Evolutionary conservation across 2,797 vertebrate genomes (phyloP), one percentile per base, ranked within the genome.

Genomic region (Furcifer pardalis): DNA sequence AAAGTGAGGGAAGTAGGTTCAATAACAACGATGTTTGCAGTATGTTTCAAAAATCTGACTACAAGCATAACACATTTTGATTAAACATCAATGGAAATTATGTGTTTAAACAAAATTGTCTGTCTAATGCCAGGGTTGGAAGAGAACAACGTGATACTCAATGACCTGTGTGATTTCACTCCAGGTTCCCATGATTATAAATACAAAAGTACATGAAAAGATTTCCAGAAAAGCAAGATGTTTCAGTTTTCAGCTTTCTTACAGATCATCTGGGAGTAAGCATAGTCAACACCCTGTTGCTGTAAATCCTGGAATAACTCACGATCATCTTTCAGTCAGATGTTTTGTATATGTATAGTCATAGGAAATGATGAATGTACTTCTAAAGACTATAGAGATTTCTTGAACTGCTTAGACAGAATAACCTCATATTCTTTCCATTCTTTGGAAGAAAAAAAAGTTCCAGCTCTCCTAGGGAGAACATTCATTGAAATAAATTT

Each of bases 381-480:
- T 1, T 17, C 56, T 76, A 42, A 77, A 71, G 32, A 75, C 80
- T 5, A 59, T 60, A 37, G 44, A 35, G 81, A 86, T 76, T 79
- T 86, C 77, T 83, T n/a, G 15, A 0, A 32, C 21, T 66, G 49
- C 37, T 56, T 80, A 30, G 9, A 76, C 30, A 87, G 87, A 87
- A 79, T 30, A 37, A 42, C 0, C 40, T 90, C 79, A 82, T 60
- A 0, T 12, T 37, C 69, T 82, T 62, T 46, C 23, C n/a, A 7
- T 68, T 66, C 0, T 0, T 0, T 37, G 7, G 7, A 7, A 13
- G 1, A 7, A 19, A 79, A n/a, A 87, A 85, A 89, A 74, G 0
- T 25, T 21, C 7, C 44, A 21, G 7, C 12, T 17, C 32, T 6
- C 63, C 62, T 81, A 3, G 71, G 88, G 72, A 79, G 63, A 65